phyloP scores from a whole-genome alignment of 1,140 invertebrate species.

The Listronotus oregonensis region DNA sequence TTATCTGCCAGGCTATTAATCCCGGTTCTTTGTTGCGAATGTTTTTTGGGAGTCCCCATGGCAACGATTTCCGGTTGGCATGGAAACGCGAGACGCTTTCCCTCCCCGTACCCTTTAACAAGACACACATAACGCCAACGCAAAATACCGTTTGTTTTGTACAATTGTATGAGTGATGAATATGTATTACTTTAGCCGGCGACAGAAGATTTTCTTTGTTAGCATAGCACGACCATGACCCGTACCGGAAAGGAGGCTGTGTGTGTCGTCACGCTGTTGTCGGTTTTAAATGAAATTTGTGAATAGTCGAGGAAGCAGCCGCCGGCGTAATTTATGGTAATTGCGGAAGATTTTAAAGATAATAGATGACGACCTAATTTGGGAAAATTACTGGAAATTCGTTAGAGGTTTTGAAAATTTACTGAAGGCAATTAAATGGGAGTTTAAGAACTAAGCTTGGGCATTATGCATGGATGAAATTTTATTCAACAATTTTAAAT shows the following conservation, averaged over 20 bases:
- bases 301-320: slow-evolving; percentile 9
- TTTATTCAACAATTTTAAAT: no score
- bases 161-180: slow-evolving; percentile 50
- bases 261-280: slow-evolving; percentile 6
- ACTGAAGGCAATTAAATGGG: no score
- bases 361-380: slow-evolving; percentile 18
- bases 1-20: slow-evolving; percentile 55
- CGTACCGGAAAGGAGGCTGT: slow-evolving; percentile 12
- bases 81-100: slow-evolving; percentile 42
- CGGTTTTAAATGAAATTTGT: slow-evolving; percentile 14
- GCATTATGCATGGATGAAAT: no score
- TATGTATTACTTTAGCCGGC: slow-evolving; percentile 42
- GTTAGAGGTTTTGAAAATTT: slow-evolving; percentile 4
- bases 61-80: slow-evolving; percentile 51
- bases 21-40: slow-evolving; percentile 53
- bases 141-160: slow-evolving; percentile 48
- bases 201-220: slow-evolving; percentile 43
- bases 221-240: slow-evolving; percentile 36
- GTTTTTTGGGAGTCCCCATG: slow-evolving; percentile 52
- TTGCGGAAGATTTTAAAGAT: slow-evolving; percentile 14
- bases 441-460: no score
- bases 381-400: slow-evolving; percentile 18
- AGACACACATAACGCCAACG: slow-evolving; percentile 42
- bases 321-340: slow-evolving; percentile 10
- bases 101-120: slow-evolving; percentile 25